Conservation (phyloP, 2,797 vertebrate species). For the Potorous gilbertii region DNA sequence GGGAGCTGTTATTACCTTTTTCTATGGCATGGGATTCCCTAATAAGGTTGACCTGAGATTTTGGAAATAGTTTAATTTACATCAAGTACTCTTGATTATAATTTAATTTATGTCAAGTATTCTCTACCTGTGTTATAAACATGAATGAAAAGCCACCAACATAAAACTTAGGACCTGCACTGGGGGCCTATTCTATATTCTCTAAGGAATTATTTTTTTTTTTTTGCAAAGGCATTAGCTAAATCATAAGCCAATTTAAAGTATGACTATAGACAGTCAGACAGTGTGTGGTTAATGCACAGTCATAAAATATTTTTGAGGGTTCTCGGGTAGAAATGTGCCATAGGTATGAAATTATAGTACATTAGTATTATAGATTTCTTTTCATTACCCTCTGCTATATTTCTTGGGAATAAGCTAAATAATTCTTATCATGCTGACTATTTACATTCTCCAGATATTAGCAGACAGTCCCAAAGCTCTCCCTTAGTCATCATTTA, state of each 20-base stretch:
- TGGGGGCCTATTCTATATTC: constrained; percentile 15
- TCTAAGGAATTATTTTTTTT: constrained; percentile 51
- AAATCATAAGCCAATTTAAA: constrained; percentile 58
- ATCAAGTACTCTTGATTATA: neutral
- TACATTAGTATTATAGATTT: constrained; percentile 72
- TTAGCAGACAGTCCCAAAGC: constrained; percentile 42
- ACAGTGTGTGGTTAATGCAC: constrained; percentile 28
- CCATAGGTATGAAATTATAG: constrained; percentile 60
- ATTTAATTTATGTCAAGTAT: neutral
- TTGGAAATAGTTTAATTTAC: neutral
- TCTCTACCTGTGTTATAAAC: neutral
- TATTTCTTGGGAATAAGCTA: constrained; percentile 56
- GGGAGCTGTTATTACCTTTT: neutral
- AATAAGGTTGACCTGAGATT: neutral
- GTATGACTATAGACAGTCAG: neutral
- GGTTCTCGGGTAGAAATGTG: constrained; percentile 58
- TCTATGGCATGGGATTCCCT: neutral
- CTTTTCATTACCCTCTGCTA: constrained; percentile 67
- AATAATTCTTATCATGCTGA: constrained; percentile 66
- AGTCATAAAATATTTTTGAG: constrained; percentile 55
- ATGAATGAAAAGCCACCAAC: neutral
- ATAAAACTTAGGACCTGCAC: neutral
- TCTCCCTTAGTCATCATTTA: constrained; percentile 52
- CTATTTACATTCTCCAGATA: constrained; percentile 56
- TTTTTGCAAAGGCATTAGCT: constrained; percentile 52